A percentile compares a stretch with the other conserved stretches of the same genome.
These are phyloP conservation scores for Seriola rivoliana DNA, from an alignment of 2,113 vertebrate species.

Conservation along the genomic window DNA sequence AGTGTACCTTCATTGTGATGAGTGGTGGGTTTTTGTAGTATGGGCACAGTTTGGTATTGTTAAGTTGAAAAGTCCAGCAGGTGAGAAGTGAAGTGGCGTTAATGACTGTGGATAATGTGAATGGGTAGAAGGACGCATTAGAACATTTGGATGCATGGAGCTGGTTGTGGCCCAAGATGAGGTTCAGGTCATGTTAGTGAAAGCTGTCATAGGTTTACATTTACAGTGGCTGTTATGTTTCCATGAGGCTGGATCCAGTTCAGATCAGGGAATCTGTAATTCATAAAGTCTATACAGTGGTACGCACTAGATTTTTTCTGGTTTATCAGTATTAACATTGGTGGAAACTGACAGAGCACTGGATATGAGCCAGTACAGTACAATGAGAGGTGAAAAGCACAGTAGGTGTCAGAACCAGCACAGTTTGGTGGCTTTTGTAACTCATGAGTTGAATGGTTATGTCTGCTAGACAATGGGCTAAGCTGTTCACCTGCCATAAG, in stretches of 20 bases:
- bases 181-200: not conserved
- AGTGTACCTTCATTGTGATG: not conserved
- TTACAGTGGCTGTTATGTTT: not conserved
- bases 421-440: not conserved
- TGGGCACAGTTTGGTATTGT: not conserved
- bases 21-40: not conserved
- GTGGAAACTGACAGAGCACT: not conserved
- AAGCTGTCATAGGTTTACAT: not conserved
- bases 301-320: not conserved
- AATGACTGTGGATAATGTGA: not conserved
- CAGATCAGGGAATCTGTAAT: not conserved
- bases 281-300: no score
- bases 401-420: not conserved
- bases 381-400: not conserved
- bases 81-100: constrained; percentile 2
- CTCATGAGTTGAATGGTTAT: not conserved
- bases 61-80: not conserved
- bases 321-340: not conserved
- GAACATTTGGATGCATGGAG: not conserved
- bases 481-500: not conserved
- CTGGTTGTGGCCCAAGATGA: not conserved
- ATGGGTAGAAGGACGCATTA: not conserved
- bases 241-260: not conserved
- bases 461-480: not conserved
- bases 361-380: not conserved